Percentiles rank a stretch among this genome's conserved stretches.
These are phyloP conservation scores for Pteria penguin DNA, from an alignment of 2,888 invertebrate genomes.

Conservation along the genomic window DNA sequence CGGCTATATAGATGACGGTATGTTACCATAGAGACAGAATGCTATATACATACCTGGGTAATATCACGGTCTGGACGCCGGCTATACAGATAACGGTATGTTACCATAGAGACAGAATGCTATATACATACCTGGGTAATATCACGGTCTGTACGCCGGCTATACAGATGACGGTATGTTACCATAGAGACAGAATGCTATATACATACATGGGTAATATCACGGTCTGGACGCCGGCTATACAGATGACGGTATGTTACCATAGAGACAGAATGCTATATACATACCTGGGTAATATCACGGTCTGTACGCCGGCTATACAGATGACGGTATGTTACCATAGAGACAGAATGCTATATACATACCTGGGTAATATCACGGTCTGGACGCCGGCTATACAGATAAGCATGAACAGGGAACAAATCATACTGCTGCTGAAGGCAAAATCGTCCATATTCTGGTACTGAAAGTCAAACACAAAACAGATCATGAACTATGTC, in stretches of 20 bases:
- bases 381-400: slow-evolving; percentile 89
- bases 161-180: slow-evolving; percentile 86
- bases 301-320: slow-evolving; percentile 88
- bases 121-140: slow-evolving; percentile 84
- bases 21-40: neutral
- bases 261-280: slow-evolving; percentile 86
- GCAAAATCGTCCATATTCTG: slow-evolving; percentile 92
- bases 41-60: slow-evolving; percentile 84
- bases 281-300: slow-evolving; percentile 86
- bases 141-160: slow-evolving; percentile 90
- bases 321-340: slow-evolving; percentile 88
- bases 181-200: slow-evolving; percentile 83
- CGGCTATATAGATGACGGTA: slow-evolving; percentile 86
- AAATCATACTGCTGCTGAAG: slow-evolving; percentile 88
- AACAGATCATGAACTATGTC: no score
- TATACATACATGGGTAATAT: slow-evolving; percentile 85
- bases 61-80: slow-evolving; percentile 89
- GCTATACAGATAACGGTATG: slow-evolving; percentile 74
- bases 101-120: neutral
- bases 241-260: slow-evolving; percentile 87
- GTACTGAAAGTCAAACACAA: slow-evolving; percentile 85
- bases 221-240: slow-evolving; percentile 88
- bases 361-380: slow-evolving; percentile 87
- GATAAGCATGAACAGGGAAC: slow-evolving; percentile 88
- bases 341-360: slow-evolving; percentile 84